Evolutionary conservation across 2,113 vertebrate species (phyloP), one percentile per base, ranked within the genome.

Genomic region (Chaetodon trifascialis): DNA sequence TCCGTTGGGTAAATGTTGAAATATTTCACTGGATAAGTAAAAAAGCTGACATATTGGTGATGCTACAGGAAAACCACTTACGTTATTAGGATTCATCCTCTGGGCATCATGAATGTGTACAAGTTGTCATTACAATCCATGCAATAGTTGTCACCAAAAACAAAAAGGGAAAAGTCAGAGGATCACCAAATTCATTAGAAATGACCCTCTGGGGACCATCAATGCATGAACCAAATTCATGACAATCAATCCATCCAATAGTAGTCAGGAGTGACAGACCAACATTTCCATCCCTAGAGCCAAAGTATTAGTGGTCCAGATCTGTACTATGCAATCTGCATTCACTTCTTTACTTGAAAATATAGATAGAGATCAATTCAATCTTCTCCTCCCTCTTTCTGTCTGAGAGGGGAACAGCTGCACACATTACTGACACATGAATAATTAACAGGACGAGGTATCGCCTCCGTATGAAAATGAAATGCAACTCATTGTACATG

Each of bases 341-440:
- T 36, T 71, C 44, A 62, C 5, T 11, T 64, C 55, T 72, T 80
- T 46, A 52, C 46, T 82, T 19, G 12, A 46, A 76, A 40, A 30
- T 64, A 79, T 67, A 36, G 51, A 90, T 72, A 30, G 3, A 30
- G 30, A 30, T 30, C 63, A 55, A 46, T 81, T 75, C 34, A 36
- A 40, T 65, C 73, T 75, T 56, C 73, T 88, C 75, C 79, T 86
- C 77, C 64, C 70, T 38, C 49, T 65, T 69, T 83, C 78, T 68
- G 76, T 87, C 73, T 82, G 84, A 80, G 73, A 75, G 55, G 54
- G 40, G 68, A 91, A 89, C 89, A 92, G 90, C 91, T 92, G 91
- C 87, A 79, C 82, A 84, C 78, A 85, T 89, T 71, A 83, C 81
- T 86, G 68, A 76, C 73, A 74, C 84, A 91, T 91, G 75, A 87